These are phyloP conservation scores for Noctua janthe DNA, from an alignment of 2,888 invertebrate genomes.

Conservation along the genomic window DNA sequence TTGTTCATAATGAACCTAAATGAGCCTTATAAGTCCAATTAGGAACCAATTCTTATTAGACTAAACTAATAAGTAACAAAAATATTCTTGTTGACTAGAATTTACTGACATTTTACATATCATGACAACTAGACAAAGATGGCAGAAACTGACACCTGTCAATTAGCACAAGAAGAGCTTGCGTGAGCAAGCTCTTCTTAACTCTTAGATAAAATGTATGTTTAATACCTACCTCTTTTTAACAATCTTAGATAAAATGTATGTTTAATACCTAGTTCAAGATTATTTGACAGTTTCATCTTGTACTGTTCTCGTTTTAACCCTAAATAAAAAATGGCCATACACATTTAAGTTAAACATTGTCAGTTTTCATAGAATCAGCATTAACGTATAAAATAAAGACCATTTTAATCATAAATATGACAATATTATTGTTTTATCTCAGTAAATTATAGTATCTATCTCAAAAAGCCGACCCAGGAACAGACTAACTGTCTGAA, in stretches of 20 bases:
- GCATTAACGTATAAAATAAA: constrained; percentile 21
- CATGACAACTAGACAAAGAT: background rate
- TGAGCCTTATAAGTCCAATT: background rate
- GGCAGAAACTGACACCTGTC: constrained; percentile 29
- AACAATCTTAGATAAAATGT: constrained; percentile 3
- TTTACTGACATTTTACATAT: background rate
- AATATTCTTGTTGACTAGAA: background rate
- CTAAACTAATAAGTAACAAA: background rate
- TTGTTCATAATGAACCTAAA: background rate
- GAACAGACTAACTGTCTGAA: constrained; percentile 64
- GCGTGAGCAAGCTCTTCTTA: too few species aligned
- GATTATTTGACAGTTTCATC: background rate
- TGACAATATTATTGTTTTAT: constrained; percentile 59
- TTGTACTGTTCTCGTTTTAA: background rate
- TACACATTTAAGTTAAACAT: constrained; percentile 5
- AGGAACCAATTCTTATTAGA: background rate
- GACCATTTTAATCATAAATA: constrained; percentile 51
- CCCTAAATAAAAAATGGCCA: constrained; percentile 17
- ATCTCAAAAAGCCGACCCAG: constrained; percentile 61
- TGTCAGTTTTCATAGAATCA: constrained; percentile 7
- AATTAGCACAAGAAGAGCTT: constrained; percentile 14
- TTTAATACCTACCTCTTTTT: too few species aligned
- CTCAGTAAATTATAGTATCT: constrained; percentile 49
- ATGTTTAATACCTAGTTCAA: too few species aligned
- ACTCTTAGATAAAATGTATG: background rate